Evolutionary conservation across 2,888 invertebrate genomes (phyloP), one percentile per base, ranked within the genome.

Genomic region (Iselma pallidipennis): DNA sequence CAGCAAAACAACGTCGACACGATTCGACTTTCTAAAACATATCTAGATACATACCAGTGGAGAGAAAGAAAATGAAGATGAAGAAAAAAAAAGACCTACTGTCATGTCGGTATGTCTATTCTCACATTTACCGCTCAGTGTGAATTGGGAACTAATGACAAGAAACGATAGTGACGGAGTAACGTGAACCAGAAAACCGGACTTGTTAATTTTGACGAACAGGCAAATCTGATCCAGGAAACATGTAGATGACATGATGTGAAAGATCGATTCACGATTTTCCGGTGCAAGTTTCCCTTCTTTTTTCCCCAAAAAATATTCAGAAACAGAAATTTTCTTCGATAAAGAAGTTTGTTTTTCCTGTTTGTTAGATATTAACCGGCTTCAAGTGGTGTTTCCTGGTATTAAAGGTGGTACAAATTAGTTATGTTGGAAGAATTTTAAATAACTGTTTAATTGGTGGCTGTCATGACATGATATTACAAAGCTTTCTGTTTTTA

Each of bases 11-110:
- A 28, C 28, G 23, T 29, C 21, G 52, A n/a, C 61, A 61, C 61
- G 61, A 61, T 45, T 57, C 16, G 26, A 61, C 61, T 61, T 61
- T 61, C 61, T 61, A 61, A 60, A 52, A 21, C 10, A 54, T 37
- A 57, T 57, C 57, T 49, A 57, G 57, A 54, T 61, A 51, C 16
- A 31, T 51, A 51, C 42, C 49, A 25, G 50, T 42, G 50, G 52
- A 33, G 42, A n/a, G 7, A 52, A 56, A 59, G 55, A 59, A 57
- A 37, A 42, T 21, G 1, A 42, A 21, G 42, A 42, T 9, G 42
- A 19, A 19, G 19, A 42, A 42, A 14, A 37, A 37, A 12, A 37
- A 37, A 19, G 21, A 21, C n/a, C 4, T 25, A 49, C 50, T 50
- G 51, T 28, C 29, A 51, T 50, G 49, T 49, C 49, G 49, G 49